phyloP scores from a whole-genome alignment of 2,888 invertebrate genomes.

The Ypsolopha sequella region DNA sequence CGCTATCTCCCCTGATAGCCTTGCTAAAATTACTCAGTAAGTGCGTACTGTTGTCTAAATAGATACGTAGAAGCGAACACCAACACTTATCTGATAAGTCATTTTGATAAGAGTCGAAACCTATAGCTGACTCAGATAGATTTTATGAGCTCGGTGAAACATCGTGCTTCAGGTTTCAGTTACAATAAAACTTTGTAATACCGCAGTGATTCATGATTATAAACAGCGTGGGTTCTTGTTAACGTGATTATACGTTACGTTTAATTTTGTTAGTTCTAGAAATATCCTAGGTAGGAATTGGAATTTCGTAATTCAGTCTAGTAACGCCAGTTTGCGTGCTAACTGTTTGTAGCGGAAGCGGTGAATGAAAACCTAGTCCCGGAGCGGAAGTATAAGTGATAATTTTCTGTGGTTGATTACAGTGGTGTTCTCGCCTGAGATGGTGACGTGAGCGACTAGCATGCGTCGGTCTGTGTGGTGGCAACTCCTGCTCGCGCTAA shows the following conservation, averaged over 20 bases:
- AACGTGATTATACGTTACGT: too few species aligned
- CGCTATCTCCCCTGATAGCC: conserved; percentile 17
- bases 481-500: conserved; percentile 36
- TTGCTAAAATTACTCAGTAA: conserved; percentile 28
- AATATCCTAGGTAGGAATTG: too few species aligned
- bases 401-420: conserved; percentile 14
- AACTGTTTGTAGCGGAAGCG: too few species aligned
- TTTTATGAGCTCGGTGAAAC: conserved; percentile 6
- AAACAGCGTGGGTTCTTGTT: too few species aligned
- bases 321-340: too few species aligned
- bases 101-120: conserved; percentile 45
- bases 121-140: conserved; percentile 42
- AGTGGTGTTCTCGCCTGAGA: conserved; percentile 30
- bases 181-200: background rate
- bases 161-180: background rate
- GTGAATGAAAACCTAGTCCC: too few species aligned
- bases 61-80: background rate
- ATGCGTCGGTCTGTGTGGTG: conserved; percentile 43
- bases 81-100: conserved; percentile 53
- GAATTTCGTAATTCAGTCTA: too few species aligned
- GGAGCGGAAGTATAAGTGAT: background rate
- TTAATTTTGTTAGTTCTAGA: too few species aligned
- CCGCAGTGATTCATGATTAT: background rate
- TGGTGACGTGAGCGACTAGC: conserved; percentile 53
- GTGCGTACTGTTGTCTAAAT: background rate